Base-by-base conservation (phyloP, 2,113 vertebrate genomes). In the Chloropsis cyanopogon region DNA sequence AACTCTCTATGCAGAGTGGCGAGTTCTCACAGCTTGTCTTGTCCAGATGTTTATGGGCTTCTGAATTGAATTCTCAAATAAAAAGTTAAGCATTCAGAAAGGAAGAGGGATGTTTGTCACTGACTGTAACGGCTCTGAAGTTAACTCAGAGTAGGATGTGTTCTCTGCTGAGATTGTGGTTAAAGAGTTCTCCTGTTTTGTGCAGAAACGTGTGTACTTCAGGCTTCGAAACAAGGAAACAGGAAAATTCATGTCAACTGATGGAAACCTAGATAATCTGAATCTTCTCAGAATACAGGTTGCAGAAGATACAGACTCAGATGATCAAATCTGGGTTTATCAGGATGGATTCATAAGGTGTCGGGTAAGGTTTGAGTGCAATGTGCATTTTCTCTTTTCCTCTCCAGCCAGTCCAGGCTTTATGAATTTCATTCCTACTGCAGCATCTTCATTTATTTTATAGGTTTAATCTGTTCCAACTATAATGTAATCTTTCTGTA, bases 261-360 rank as follows among this genome's bases (percentile, higher is more conserved):
- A 98, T 11, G 99, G 99, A 53, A 97, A 98, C n/a, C 41, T 99
- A 52, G 99, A 99, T 24, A 99, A 99, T 82, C 95, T 99, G 83
- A 99, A 98, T 87, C 98, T 99, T 92, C 98, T 99, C 85, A 98
- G 99, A 89, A 97, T 99, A 86, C 99, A 99, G 91, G 98, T 97
- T 25, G 84, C 98, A 96, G 99, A 99, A 91, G 98, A 99, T 46
- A 97, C 97, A 0, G 98, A 97, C 44, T 98, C 97, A 21, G 95
- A 98, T 13, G 99, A 99, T 79, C 99, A 99, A 97, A 95, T 99
- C 56, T 99, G 99, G 99, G 94, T 99, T 91, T 99, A 99, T 85
- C 98, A 98, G 68, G 98, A 99, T 23, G 99, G 99, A 71, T 98
- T 97, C 82, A 97, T 99, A 92, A 97, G 90, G 82, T 98, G 98